Conservation (phyloP, 2,888 invertebrate genomes). For the Theretra japonica region DNA sequence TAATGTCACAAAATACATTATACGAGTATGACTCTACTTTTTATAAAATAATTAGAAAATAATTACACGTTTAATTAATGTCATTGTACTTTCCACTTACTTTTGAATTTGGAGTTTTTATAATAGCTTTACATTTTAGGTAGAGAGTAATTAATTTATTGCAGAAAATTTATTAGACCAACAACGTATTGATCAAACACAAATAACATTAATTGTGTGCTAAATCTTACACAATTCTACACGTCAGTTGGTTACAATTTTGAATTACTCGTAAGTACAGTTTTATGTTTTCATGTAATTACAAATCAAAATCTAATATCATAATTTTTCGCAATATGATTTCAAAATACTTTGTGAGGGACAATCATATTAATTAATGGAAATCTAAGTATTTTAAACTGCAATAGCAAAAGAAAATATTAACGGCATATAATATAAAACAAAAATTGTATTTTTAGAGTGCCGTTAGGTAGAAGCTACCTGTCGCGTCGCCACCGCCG, state of each 20-base stretch:
- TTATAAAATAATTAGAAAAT: too few relatives aligned
- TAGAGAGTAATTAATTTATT: too few relatives aligned
- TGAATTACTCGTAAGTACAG: background rate
- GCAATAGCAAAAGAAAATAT: slow-evolving; percentile 65
- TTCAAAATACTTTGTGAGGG: background rate
- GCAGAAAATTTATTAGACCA: too few relatives aligned
- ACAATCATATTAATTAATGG: background rate
- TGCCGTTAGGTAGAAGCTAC: slow-evolving; percentile 79
- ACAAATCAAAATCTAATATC: too few relatives aligned
- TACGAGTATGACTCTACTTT: too few relatives aligned
- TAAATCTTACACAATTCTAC: too few relatives aligned
- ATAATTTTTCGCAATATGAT: too few relatives aligned
- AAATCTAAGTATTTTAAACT: background rate
- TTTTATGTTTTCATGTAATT: background rate
- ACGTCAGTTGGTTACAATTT: background rate
- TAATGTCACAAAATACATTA: background rate
- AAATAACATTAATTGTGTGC: too few relatives aligned
- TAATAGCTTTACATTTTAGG: too few relatives aligned
- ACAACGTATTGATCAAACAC: background rate
- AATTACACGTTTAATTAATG: too few relatives aligned
- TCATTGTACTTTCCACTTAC: too few relatives aligned
- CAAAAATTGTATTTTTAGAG: slow-evolving; percentile 73
- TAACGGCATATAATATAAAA: slow-evolving; percentile 70
- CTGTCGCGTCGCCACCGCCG: slow-evolving; percentile 65
- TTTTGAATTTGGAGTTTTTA: too few relatives aligned